Base-by-base conservation (phyloP, 2,113 vertebrate species). In the Procavia capensis region DNA sequence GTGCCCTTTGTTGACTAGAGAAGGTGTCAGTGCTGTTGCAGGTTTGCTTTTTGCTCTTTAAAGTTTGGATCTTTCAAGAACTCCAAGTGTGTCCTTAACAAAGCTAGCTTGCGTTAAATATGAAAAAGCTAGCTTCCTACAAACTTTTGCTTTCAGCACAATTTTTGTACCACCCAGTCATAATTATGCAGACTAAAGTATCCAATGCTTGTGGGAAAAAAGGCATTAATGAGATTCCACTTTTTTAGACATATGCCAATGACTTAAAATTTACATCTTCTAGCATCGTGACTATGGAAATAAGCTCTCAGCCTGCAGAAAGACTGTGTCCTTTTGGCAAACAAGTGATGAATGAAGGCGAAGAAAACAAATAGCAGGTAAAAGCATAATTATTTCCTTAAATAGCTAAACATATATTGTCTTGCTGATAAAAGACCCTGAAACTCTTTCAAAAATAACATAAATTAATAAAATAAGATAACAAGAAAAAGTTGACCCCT, bases 401-500 rank as follows among this genome's bases (percentile, higher is more conserved):
- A 93, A 61, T 64, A 84, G 45, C 27, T 89, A 66, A 83, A 86
- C 95, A 96, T 61, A 93, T 80, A 76, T 68, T 84, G 27, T 82
- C 66, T 10, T 64, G 43, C 10, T 92, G 78, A 75, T 89, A 85
- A 41, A 82, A 94, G 39, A 85, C 20, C 16, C 20, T 29, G 19
- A 74, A 72, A 57, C 31, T 24, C 22, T 19, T 63, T 72, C n/a
- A 45, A 93, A 66, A 41, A 78, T 85, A 63, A 93, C n/a, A n/a
- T n/a, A n/a, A n/a, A n/a, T 25, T 95, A 75, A 92, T 85, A 57
- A 82, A 80, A 72, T 76, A 95, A 2, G 1, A 43, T 36, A 90
- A 31, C 36, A 96, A 88, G 76, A 34, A 92, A 91, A 95, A 47
- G 7, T 79, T 95, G 79, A 95, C 76, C 75, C 75, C 19, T 94